Base-by-base conservation (phyloP, 2,888 invertebrate genomes). In the Hedya salicella region DNA sequence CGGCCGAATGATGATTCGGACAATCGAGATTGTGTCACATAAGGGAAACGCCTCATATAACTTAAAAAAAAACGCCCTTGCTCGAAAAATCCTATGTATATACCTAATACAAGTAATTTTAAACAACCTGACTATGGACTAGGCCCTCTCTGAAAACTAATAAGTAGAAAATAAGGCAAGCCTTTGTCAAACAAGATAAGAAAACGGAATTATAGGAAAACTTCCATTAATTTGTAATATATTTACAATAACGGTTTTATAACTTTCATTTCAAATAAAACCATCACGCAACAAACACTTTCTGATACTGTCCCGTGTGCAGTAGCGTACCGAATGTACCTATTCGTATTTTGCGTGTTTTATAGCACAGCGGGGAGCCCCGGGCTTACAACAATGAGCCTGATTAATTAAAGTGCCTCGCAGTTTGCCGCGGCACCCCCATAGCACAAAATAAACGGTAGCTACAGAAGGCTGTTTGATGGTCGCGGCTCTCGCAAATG, bases 321-420 rank as follows among this genome's bases (percentile, higher is more conserved):
- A 21, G 19, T 32, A 25, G 25, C 36, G 36, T 11, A 36, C 36
- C 11, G 6, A 36, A 36, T 36, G 36, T 36, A 36, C 36, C 17
- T 61, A 49, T 49, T 50, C 25, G 49, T 56, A 62, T 60, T 62
- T 52, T 67, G 50, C 61, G 36, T 46, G 61, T 59, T 62, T 62
- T 53, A 59, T 52, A 42, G 48, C 57, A 53, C 56, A 25, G 48
- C 65, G 57, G 69, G 65, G 66, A 32, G 69, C 52, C 52, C 39
- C 67, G 50, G 75, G 76, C 79, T 78, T 81, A 81, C 82, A 80
- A 87, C 89, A 87, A 87, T 87, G 89, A 82, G 87, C 81, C 85
- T 88, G 86, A 89, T 91, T 91, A 91, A 91, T 91, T 91, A 90
- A 90, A 90, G 88, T 87, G 86, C 89, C 85, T 82, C 85, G 56